A percentile compares a stretch with the other conserved stretches of the same genome.
Conservation (phyloP, 2,888 invertebrate species). For the Pollenia amentaria region DNA sequence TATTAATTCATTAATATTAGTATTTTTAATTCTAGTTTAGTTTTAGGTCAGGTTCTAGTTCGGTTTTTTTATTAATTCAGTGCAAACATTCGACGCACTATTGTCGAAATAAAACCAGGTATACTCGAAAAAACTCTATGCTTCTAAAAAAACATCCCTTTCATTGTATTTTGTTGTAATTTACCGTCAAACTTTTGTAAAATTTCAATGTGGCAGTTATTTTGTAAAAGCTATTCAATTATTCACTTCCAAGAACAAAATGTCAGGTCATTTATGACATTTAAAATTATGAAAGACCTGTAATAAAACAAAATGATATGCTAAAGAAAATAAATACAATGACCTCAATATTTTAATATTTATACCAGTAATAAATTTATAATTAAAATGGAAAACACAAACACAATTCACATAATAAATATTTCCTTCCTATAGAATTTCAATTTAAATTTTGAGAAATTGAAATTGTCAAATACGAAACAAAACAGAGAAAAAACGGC, state of each 20-base stretch:
- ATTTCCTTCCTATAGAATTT: conserved; percentile 24
- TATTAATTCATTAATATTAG: no score
- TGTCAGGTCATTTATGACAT: not conserved
- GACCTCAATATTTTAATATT: conserved; percentile 21
- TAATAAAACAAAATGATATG: not conserved
- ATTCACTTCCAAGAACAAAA: not conserved
- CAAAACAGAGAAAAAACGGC: conserved; percentile 36
- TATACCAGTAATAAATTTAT: conserved; percentile 30
- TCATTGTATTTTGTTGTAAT: no score
- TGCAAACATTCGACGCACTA: no score
- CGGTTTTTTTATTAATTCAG: no score
- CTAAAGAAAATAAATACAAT: conserved; percentile 28
- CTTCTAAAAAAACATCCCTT: no score
- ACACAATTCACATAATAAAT: not conserved
- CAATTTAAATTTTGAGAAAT: conserved; percentile 53
- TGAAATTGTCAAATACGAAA: conserved; percentile 56
- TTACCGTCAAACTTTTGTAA: no score
- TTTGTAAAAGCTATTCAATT: conserved; percentile 5
- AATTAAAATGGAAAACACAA: conserved; percentile 41
- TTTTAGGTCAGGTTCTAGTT: no score
- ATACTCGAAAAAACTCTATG: no score
- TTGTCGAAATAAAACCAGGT: no score
- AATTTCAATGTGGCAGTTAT: no score
- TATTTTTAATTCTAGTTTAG: no score
- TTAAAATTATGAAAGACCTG: not conserved